Percentiles rank a stretch among this genome's conserved stretches.
Conservation (phyloP, 2,888 invertebrate genomes). For the Ormyrus thymus region DNA sequence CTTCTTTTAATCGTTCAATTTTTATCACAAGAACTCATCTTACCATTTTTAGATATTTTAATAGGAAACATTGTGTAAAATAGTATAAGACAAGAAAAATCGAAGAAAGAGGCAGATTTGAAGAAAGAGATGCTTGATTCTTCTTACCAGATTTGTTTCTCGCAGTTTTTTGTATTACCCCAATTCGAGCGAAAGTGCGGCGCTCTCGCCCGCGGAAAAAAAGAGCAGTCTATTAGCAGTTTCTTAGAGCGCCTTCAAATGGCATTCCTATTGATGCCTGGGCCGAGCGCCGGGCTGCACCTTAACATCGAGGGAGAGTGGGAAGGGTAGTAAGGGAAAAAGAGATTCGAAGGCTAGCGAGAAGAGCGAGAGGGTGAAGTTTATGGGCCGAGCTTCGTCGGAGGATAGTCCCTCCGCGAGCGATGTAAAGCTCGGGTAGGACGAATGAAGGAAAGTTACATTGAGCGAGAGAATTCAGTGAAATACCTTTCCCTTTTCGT, state of each 20-base stretch:
- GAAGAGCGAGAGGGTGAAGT: conserved; percentile 61
- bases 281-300: conserved; percentile 15
- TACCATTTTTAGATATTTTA: too few species aligned
- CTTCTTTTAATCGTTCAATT: too few species aligned
- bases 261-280: conserved; percentile 71
- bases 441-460: conserved; percentile 51
- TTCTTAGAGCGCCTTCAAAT: conserved; percentile 72
- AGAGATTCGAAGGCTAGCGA: conserved; percentile 26
- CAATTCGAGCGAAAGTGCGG: conserved; percentile 28
- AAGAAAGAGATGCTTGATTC: too few species aligned
- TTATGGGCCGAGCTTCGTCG: conserved; percentile 64
- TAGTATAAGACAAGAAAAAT: too few species aligned
- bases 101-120: too few species aligned
- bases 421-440: conserved; percentile 49
- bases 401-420: conserved; percentile 23
- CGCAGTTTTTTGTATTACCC: too few species aligned
- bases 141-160: too few species aligned
- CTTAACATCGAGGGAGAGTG: conserved; percentile 3
- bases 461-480: conserved; percentile 45
- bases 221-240: conserved; percentile 70
- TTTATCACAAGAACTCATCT: too few species aligned
- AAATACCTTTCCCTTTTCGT: conserved; percentile 33
- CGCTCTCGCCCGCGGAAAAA: conserved; percentile 11
- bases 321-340: conserved; percentile 9
- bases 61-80: too few species aligned